A percentile compares a stretch with the other conserved stretches of the same genome.
phyloP scores from a whole-genome alignment of 2,113 vertebrate genomes.

The Rattus rattus region DNA sequence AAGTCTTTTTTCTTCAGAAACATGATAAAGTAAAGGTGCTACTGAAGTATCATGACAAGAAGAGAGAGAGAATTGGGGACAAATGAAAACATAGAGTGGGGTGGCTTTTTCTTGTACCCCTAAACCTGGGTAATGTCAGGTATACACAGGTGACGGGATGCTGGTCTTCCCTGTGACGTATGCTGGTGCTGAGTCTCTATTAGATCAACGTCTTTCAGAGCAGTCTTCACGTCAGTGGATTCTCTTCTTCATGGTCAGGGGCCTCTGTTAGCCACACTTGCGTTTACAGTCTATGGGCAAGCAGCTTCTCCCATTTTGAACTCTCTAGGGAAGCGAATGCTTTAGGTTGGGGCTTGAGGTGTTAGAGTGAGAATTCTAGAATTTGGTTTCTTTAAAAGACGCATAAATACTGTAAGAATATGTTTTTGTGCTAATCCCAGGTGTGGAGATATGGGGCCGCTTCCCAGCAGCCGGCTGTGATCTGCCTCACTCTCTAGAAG shows the following conservation, averaged over 20 bases:
- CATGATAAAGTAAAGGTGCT: neutral
- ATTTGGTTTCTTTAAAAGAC: no score
- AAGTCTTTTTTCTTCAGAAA: neutral
- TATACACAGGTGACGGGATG: neutral
- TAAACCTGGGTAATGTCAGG: neutral
- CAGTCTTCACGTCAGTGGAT: neutral
- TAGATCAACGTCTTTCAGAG: neutral
- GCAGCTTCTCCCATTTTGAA: no score
- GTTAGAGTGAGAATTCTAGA: no score
- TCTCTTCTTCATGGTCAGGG: no score
- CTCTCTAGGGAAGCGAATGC: neutral
- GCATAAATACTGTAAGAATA: no score
- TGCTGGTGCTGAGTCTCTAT: neutral
- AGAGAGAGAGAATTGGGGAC: neutral
- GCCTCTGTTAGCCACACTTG: no score
- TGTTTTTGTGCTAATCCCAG: no score
- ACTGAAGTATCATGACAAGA: neutral
- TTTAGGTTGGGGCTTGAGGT: neutral
- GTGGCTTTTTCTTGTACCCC: neutral
- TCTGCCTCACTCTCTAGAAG: no score
- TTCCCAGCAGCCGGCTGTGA: no score
- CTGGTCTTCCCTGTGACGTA: neutral
- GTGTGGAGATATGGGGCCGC: no score
- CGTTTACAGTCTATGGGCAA: no score
- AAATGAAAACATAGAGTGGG: no score